These are phyloP conservation scores for Chamaetylas fuelleborni DNA, from an alignment of 2,113 vertebrate species.

Conservation along the genomic window DNA sequence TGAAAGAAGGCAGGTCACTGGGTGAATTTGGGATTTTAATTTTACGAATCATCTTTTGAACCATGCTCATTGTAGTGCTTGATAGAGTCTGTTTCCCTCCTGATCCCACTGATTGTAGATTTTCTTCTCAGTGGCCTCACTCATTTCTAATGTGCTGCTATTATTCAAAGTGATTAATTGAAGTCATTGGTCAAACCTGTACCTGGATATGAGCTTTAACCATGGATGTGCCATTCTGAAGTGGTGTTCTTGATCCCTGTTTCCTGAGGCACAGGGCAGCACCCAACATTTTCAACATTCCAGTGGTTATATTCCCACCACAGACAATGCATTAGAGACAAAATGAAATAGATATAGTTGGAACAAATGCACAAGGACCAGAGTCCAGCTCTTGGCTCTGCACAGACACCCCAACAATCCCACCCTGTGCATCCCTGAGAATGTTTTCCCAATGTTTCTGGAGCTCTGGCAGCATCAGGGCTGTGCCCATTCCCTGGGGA, in stretches of 20 bases:
- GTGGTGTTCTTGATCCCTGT: accelerated
- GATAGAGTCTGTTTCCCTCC: slow-evolving; percentile 43
- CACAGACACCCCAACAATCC: background rate
- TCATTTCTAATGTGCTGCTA: slow-evolving; percentile 14
- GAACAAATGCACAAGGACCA: background rate
- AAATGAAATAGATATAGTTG: accelerated
- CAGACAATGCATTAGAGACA: background rate
- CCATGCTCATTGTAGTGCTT: background rate
- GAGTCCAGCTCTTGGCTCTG: accelerated
- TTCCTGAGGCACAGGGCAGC: background rate
- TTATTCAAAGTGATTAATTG: slow-evolving; percentile 46
- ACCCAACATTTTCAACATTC: background rate
- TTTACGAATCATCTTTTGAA: slow-evolving; percentile 41
- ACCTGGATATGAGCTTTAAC: slow-evolving; percentile 29
- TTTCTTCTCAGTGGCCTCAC: slow-evolving; percentile 11
- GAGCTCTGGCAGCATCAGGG: background rate
- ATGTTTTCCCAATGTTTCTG: accelerated
- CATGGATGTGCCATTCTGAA: background rate
- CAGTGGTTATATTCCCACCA: accelerated
- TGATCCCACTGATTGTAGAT: slow-evolving; percentile 32
- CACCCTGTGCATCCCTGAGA: background rate
- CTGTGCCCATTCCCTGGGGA: background rate
- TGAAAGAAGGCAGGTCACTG: slow-evolving; percentile 18
- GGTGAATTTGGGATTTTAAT: slow-evolving; percentile 36
- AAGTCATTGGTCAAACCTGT: slow-evolving; percentile 16